phyloP scores from a whole-genome alignment of 2,797 vertebrate species.

The Dipus sagitta region DNA sequence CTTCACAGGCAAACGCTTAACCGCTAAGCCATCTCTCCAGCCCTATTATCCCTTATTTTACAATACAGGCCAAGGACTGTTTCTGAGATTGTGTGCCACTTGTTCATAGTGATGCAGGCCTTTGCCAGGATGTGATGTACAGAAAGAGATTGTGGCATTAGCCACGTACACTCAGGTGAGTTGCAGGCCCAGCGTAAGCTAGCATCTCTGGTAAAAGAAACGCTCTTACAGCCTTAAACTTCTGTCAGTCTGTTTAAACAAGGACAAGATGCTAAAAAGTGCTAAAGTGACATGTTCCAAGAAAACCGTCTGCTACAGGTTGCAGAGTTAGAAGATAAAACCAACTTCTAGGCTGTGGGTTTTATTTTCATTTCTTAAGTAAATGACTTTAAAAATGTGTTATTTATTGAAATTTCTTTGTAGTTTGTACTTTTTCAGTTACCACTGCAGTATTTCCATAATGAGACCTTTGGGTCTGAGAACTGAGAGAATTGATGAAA shows the following conservation, averaged over 20 bases:
- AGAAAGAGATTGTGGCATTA: not conserved
- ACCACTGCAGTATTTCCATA: slow-evolving; percentile 12
- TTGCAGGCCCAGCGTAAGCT: not conserved
- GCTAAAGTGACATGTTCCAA: slow-evolving; percentile 36
- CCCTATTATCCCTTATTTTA: not conserved
- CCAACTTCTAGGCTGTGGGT: not conserved
- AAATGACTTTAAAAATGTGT: slow-evolving; percentile 38
- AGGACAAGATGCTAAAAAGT: slow-evolving; percentile 51
- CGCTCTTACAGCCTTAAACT: slow-evolving; percentile 17
- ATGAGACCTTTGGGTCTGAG: slow-evolving; percentile 53
- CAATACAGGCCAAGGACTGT: not conserved
- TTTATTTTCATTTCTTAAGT: slow-evolving; percentile 57
- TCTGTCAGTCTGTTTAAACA: slow-evolving; percentile 47
- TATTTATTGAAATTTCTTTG: slow-evolving; percentile 2
- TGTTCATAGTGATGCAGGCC: not conserved
- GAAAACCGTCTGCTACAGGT: slow-evolving; percentile 47
- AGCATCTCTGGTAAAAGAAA: not conserved
- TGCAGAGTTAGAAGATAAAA: slow-evolving; percentile 69
- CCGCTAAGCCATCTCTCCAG: too few species aligned
- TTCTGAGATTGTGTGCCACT: slow-evolving; percentile 12
- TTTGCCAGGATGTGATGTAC: not conserved
- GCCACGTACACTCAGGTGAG: not conserved
- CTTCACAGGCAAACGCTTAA: too few species aligned
- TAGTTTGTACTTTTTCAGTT: slow-evolving; percentile 52
- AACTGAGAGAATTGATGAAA: slow-evolving; percentile 50